Percentiles rank a stretch among this genome's conserved stretches.
phyloP scores from a whole-genome alignment of 1,140 invertebrate genomes.

The Apolygus lucorum region DNA sequence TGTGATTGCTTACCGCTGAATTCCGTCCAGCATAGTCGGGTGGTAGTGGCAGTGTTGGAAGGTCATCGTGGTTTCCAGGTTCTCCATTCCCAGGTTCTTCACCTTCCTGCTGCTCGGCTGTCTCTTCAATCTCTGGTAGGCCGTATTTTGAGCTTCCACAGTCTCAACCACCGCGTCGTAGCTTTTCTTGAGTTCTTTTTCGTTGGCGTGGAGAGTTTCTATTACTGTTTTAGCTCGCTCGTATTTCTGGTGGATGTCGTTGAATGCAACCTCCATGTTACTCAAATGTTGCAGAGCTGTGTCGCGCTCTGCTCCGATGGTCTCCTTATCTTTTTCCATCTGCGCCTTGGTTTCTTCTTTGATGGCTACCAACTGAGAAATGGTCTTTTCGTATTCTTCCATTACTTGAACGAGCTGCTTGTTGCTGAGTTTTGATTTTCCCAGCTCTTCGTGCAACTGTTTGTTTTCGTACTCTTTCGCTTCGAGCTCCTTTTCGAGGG shows the following conservation, averaged over 20 bases:
- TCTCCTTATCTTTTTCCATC: slow-evolving; percentile 43
- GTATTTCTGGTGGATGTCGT: slow-evolving; percentile 65
- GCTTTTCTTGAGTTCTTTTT: slow-evolving; percentile 50
- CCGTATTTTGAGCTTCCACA: slow-evolving; percentile 49
- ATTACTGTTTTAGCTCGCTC: slow-evolving; percentile 54
- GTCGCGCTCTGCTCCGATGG: slow-evolving; percentile 48
- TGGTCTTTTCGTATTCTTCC: slow-evolving; percentile 56
- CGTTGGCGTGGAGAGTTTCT: slow-evolving; percentile 55
- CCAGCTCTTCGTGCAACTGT: slow-evolving; percentile 27
- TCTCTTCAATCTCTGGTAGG: slow-evolving; percentile 51
- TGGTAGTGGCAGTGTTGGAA: too few species aligned
- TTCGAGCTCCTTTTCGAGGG: background rate
- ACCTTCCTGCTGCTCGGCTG: too few species aligned
- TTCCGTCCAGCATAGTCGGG: too few species aligned
- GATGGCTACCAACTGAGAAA: slow-evolving; percentile 50
- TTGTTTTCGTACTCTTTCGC: slow-evolving; percentile 23
- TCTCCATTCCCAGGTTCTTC: too few species aligned
- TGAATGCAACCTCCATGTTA: slow-evolving; percentile 68
- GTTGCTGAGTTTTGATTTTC: slow-evolving; percentile 26
- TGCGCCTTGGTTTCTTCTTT: slow-evolving; percentile 47
- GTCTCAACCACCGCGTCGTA: slow-evolving; percentile 50
- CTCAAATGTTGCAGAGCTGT: slow-evolving; percentile 59
- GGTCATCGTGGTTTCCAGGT: too few species aligned
- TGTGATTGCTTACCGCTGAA: too few species aligned
- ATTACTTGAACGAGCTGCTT: slow-evolving; percentile 42